Conservation (phyloP, 2,113 vertebrate genomes). For the Polyodon spathula region DNA sequence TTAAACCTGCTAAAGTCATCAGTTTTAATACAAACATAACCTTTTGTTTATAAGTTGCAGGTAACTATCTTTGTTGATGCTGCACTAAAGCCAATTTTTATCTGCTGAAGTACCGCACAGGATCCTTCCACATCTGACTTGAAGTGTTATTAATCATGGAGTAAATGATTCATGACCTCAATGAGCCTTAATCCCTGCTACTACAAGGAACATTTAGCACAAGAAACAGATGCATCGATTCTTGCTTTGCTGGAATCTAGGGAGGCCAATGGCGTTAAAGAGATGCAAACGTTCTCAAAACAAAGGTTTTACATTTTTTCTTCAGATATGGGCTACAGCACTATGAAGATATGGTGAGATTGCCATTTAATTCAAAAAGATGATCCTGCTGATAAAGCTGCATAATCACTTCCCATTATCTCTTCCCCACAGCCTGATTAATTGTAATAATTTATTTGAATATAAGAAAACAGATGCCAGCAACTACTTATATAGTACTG, state of each 20-base stretch:
- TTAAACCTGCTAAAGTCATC: slow-evolving; percentile 40
- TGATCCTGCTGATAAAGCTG: neutral
- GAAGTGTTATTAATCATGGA: slow-evolving; percentile 42
- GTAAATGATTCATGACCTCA: slow-evolving; percentile 39
- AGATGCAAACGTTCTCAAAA: slow-evolving; percentile 3
- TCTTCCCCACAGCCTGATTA: slow-evolving; percentile 22
- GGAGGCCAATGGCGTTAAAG: slow-evolving; percentile 17
- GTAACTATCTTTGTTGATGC: slow-evolving; percentile 29
- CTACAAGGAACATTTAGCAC: slow-evolving; percentile 27
- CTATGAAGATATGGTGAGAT: slow-evolving; percentile 16
- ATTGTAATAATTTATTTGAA: slow-evolving; percentile 16
- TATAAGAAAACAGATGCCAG: slow-evolving; percentile 13
- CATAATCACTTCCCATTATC: slow-evolving; percentile 10
- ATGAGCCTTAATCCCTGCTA: slow-evolving; percentile 21
- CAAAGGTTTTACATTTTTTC: neutral
- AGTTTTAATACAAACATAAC: slow-evolving; percentile 35
- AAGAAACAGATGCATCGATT: slow-evolving; percentile 30
- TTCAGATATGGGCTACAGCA: slow-evolving; percentile 18
- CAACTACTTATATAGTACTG: slow-evolving; percentile 22
- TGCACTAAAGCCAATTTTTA: slow-evolving; percentile 38
- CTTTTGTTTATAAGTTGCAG: slow-evolving; percentile 34
- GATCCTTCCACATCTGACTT: slow-evolving; percentile 25
- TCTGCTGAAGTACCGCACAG: slow-evolving; percentile 27
- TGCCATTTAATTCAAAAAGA: slow-evolving; percentile 16
- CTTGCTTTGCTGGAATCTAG: slow-evolving; percentile 26